Base-by-base conservation (phyloP, 2,888 invertebrate genomes). In the Coelopa pilipes region DNA sequence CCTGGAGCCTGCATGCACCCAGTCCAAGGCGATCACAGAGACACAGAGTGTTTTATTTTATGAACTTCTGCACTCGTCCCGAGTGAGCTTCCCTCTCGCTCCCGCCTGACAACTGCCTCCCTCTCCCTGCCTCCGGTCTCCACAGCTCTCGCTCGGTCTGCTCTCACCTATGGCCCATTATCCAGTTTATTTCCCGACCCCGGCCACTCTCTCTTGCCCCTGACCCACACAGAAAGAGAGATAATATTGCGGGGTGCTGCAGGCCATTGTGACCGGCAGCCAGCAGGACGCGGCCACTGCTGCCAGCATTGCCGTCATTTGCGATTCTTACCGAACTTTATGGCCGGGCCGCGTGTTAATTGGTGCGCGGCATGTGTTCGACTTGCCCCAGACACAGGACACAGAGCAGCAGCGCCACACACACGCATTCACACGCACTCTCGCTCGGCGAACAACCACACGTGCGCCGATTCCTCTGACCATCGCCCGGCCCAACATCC, bases 21-120 rank as follows among this genome's bases (percentile, higher is more conserved):
- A 7, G 4, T 34, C 4, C 34, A 34, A 34, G 2, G 3, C 46
- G 60, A 49, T 70, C 70, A 49, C 49, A 60, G 59, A 49, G 75
- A 77, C 74, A 53, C 74, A 75, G 7, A 34, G 34, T 34, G 74
- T 76, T 77, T 71, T 47, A 75, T 70, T 67, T 73, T 76, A 68
- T 67, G 65, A 46, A 66, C 17, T 70, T 73, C n/a, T 47, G 24
- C 74, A 72, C 66, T 60, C 53, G 60, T 21, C 15, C 60, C 24
- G 12, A 19, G 21, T 67, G 49, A 12, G 45, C 34, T 34, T 34
- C 34, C 34, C 34, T 34, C 34, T 34, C 34, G 34, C 34, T 34
- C 7, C 34, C 34, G 7, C 34, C 34, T 7, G 7, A n/a, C n/a
- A n/a, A n/a, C n/a, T n/a, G n/a, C 4, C 34, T 34, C 34, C 34